Percentiles rank a stretch among this genome's conserved stretches.
These are phyloP conservation scores for Eristalis tenax DNA, from an alignment of 2,888 invertebrate genomes.

Conservation along the genomic window DNA sequence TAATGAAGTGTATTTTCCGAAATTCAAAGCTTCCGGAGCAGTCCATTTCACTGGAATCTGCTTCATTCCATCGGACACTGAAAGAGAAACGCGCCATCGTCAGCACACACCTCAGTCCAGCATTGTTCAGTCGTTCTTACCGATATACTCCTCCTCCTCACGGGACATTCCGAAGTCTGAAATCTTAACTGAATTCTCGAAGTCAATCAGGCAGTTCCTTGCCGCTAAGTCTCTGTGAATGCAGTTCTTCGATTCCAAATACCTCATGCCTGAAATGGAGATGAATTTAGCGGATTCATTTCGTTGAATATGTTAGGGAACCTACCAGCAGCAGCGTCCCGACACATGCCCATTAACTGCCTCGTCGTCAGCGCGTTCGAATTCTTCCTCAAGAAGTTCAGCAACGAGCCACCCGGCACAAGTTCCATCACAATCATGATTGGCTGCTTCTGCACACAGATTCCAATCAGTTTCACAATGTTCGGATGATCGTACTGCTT, in stretches of 20 bases:
- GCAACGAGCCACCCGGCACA: slow-evolving; percentile 92
- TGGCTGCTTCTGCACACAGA: slow-evolving; percentile 98
- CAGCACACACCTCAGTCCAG: background rate
- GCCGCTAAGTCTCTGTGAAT: slow-evolving; percentile 98
- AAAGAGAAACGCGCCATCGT: background rate
- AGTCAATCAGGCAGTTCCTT: slow-evolving; percentile 90
- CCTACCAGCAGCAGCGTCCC: slow-evolving; percentile 93
- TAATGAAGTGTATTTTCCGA: slow-evolving; percentile 96
- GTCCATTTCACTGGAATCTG: slow-evolving; percentile 99
- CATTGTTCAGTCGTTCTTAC: slow-evolving; percentile 71
- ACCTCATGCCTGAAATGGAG: slow-evolving; percentile 87
- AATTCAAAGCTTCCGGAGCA: slow-evolving; percentile 97
- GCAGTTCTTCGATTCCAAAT: slow-evolving; percentile 96
- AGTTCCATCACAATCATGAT: slow-evolving; percentile 99
- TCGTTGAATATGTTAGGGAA: background rate
- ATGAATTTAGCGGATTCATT: background rate
- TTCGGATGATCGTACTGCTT: slow-evolving; percentile 99
- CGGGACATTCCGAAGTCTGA: slow-evolving; percentile 99
- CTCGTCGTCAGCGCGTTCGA: slow-evolving; percentile 85
- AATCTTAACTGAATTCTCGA: slow-evolving; percentile 95
- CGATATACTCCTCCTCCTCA: slow-evolving; percentile 96
- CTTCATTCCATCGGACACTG: slow-evolving; percentile 97
- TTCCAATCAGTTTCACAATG: slow-evolving; percentile 97
- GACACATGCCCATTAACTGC: slow-evolving; percentile 92
- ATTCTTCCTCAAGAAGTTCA: slow-evolving; percentile 93